Evolutionary conservation across 92 coral and sea anemone genomes (phyloP).

Genomic region (Palythoa grandiflora): DNA sequence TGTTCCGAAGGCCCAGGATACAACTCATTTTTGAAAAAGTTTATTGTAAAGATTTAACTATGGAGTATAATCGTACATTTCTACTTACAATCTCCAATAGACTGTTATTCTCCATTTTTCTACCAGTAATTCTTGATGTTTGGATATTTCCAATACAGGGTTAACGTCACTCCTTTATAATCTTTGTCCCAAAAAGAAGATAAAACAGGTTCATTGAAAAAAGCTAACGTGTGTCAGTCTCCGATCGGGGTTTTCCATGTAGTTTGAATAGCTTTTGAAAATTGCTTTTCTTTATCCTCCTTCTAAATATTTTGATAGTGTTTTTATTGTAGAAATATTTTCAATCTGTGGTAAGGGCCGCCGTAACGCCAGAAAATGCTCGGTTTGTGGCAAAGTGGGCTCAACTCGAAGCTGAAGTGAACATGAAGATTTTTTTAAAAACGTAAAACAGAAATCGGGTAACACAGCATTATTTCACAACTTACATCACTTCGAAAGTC

Average conservation of each 20-base stretch:
- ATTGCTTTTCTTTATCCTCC: not conserved
- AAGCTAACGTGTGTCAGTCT: not conserved
- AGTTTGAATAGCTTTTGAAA: not conserved
- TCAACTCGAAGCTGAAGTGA: not conserved
- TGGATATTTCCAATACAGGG: not conserved
- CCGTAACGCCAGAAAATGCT: not conserved
- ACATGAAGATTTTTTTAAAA: not conserved
- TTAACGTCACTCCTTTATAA: not conserved
- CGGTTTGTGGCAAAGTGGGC: constrained; percentile 1
- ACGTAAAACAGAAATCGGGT: not conserved
- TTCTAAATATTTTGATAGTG: not conserved
- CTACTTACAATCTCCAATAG: constrained; percentile 4
- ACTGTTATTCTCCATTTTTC: constrained; percentile 21
- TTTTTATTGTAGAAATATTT: not conserved
- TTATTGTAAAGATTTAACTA: constrained; percentile 2
- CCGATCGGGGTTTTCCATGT: not conserved
- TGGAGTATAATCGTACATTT: constrained; percentile 2
- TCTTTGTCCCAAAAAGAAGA: not conserved
- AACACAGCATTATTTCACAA: not conserved
- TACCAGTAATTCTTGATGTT: not conserved
- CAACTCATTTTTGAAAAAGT: not conserved
- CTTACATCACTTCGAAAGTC: constrained; percentile 7
- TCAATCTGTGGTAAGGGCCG: constrained; percentile 5
- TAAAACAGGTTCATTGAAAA: not conserved
- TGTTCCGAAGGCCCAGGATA: constrained; percentile 4